Evolutionary conservation across 2,888 invertebrate genomes (phyloP).

Genomic region (Tipula unca): DNA sequence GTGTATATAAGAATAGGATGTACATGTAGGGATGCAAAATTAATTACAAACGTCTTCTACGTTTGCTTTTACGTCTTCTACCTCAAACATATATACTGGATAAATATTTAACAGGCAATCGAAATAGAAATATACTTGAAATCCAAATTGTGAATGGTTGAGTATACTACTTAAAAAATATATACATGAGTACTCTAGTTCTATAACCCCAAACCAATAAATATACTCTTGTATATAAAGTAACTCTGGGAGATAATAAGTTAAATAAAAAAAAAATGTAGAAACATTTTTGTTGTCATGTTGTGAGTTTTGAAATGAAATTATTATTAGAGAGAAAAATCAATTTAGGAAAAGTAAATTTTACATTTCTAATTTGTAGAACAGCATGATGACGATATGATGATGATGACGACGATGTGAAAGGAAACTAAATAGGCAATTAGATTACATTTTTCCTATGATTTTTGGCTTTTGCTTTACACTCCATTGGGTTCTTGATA

Average conservation of each 20-base stretch:
- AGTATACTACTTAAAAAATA: neutral
- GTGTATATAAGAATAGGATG: no score
- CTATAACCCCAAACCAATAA: neutral
- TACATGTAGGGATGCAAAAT: neutral
- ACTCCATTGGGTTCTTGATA: neutral
- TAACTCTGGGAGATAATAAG: neutral
- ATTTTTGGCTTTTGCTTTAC: neutral
- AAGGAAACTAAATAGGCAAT: neutral
- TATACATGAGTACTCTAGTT: neutral
- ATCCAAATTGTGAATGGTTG: neutral
- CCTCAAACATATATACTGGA: neutral
- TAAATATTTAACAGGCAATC: neutral
- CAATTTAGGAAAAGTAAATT: neutral
- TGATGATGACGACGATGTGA: neutral
- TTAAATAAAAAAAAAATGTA: neutral
- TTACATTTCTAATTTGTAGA: neutral
- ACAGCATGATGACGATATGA: neutral
- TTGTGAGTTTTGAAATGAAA: neutral
- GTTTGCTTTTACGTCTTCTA: no score
- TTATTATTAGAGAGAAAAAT: neutral
- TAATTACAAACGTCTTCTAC: neutral
- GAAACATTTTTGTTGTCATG: neutral
- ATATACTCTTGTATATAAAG: neutral
- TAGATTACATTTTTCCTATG: neutral
- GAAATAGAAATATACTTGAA: neutral